Conservation (phyloP, 2,797 vertebrate species). For the Tokudaia muenninki region DNA sequence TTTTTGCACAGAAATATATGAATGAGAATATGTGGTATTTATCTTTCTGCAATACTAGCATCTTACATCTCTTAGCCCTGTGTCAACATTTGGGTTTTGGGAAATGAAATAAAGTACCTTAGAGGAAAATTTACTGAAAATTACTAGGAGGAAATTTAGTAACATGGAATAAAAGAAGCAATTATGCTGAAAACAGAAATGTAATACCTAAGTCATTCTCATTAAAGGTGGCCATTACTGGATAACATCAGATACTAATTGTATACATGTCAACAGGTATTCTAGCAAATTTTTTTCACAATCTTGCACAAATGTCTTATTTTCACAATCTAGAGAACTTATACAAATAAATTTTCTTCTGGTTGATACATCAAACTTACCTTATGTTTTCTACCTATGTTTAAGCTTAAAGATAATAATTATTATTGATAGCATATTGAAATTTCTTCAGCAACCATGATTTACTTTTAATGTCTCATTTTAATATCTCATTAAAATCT, state of each 20-base stretch:
- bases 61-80: conserved; percentile 34
- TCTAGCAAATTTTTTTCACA: not conserved
- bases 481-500: not conserved
- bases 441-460: not conserved
- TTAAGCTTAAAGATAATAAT: not conserved
- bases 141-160: conserved; percentile 22
- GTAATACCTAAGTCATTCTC: not conserved
- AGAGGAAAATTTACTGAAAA: conserved; percentile 64
- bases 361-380: not conserved
- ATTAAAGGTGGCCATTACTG: conserved; percentile 12
- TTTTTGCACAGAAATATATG: not conserved
- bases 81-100: conserved; percentile 47
- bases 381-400: not conserved
- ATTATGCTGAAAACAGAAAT: conserved; percentile 3
- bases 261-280: not conserved
- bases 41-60: not conserved
- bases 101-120: conserved; percentile 62
- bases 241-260: not conserved
- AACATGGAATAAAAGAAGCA: not conserved
- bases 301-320: not conserved
- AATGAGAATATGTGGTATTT: not conserved
- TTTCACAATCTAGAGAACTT: not conserved
- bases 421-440: not conserved
- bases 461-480: not conserved
- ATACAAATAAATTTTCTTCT: not conserved